phyloP scores from a whole-genome alignment of 2,113 vertebrate species.

The Eolophus roseicapilla region DNA sequence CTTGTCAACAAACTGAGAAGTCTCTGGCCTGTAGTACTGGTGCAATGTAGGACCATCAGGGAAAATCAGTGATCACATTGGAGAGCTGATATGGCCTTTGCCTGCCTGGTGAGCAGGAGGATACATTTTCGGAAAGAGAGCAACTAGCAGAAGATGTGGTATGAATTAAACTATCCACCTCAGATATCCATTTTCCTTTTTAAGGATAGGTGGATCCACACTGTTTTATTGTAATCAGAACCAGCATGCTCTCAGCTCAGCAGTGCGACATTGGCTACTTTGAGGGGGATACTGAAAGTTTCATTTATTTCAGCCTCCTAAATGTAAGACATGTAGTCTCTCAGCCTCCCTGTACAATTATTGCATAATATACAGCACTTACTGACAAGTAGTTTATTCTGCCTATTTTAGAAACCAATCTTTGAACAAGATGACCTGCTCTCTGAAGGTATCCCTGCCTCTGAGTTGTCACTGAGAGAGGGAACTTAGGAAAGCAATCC shows the following conservation, averaged over 20 bases:
- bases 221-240: neutral
- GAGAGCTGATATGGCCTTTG: neutral
- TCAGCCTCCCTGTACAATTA: neutral
- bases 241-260: neutral
- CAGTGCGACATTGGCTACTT: neutral
- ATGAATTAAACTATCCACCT: neutral
- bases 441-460: neutral
- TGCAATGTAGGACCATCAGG: neutral
- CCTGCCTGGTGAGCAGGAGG: neutral
- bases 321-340: neutral
- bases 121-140: neutral
- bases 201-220: neutral
- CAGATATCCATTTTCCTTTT: neutral
- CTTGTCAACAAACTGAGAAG: neutral
- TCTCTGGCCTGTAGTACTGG: neutral
- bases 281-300: neutral
- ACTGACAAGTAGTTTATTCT: neutral
- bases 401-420: neutral
- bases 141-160: neutral
- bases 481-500: neutral
- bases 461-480: neutral
- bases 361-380: neutral
- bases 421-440: neutral
- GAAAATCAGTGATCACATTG: neutral
- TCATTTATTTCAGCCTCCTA: neutral